A percentile compares a stretch with the other conserved stretches of the same genome.
These are phyloP conservation scores for Folsomia manolachei DNA, from an alignment of 2,888 invertebrate genomes.

Conservation along the genomic window DNA sequence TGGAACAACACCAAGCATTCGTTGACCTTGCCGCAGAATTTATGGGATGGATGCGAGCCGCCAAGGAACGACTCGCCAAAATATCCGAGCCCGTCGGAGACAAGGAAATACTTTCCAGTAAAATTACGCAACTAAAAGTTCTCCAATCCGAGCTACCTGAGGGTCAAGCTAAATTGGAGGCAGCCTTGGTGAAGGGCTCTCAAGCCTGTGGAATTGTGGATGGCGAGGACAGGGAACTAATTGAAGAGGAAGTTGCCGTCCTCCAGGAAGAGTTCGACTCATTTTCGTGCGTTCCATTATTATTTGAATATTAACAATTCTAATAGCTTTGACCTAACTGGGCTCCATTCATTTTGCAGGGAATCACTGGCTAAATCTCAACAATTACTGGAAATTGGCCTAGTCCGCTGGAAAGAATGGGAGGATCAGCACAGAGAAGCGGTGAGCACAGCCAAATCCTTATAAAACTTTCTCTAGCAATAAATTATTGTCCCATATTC, in stretches of 20 bases:
- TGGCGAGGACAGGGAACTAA: constrained; percentile 81
- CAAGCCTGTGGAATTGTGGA: constrained; percentile 81
- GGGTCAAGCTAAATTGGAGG: constrained; percentile 77
- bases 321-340: no score
- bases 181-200: constrained; percentile 78
- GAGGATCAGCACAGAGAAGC: constrained; percentile 89
- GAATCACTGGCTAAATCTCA: constrained; percentile 77
- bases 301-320: background rate
- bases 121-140: constrained; percentile 80
- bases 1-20: constrained; percentile 79
- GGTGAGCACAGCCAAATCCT: no score
- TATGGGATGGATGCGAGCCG: constrained; percentile 83
- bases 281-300: constrained; percentile 61
- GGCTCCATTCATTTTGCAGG: constrained; percentile 54
- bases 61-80: constrained; percentile 85
- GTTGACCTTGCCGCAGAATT: constrained; percentile 89
- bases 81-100: constrained; percentile 91
- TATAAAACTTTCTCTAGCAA: no score
- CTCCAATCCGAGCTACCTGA: constrained; percentile 77
- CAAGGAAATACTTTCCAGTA: constrained; percentile 80
- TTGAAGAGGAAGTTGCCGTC: constrained; percentile 86
- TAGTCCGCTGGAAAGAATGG: constrained; percentile 91
- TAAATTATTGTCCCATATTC: no score
- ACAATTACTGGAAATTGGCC: constrained; percentile 76
- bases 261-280: constrained; percentile 88